Base-by-base conservation (phyloP, 2,113 vertebrate genomes). In the Tiliqua scincoides region DNA sequence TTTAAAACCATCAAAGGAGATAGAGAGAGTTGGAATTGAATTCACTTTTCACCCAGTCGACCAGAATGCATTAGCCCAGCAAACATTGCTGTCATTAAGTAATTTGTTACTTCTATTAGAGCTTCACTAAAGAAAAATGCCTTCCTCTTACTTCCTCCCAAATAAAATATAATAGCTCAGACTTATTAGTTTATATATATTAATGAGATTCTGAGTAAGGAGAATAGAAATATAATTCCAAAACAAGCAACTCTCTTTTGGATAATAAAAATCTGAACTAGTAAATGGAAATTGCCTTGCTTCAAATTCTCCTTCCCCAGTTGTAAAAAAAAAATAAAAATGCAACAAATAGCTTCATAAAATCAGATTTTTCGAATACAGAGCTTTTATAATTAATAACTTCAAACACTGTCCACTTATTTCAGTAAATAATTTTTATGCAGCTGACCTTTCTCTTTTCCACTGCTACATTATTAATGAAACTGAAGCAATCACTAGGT, bases 401-500 rank as follows among this genome's bases (percentile, higher is more conserved):
- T 9, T 37, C 88, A 82, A 77, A 35, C 83, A 61, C 48, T 88
- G 10, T 79, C 88, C 89, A 59, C 84, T 91, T 93, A 87, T 93
- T 93, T 93, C 85, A 84, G 71, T 85, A 91, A 91, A 94, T 86
- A 91, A 86, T 85, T 91, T 91, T 63, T 90, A 86, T 90, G 86
- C 77, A 89, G 70, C 59, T 92, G 89, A 90, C 82, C 85, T 79
- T 90, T 91, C 75, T 91, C 0, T 73, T 92, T 95, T 89, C 77
- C 68, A 61, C 63, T 88, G 27, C 40, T 94, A 59, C 48, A 91
- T 93, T 92, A 90, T 93, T 93, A 88, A 89, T 88, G 83, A 77
- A 71, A 30, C 76, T 88, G 73, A 92, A 90, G 87, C 86, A 63
- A 80, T 92, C 70, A 81, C 61, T 68, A 71, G 30, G 80, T 90